A percentile compares a stretch with the other conserved stretches of the same genome.
Conservation (phyloP, 2,113 vertebrate genomes). For the Regulus satrapa region DNA sequence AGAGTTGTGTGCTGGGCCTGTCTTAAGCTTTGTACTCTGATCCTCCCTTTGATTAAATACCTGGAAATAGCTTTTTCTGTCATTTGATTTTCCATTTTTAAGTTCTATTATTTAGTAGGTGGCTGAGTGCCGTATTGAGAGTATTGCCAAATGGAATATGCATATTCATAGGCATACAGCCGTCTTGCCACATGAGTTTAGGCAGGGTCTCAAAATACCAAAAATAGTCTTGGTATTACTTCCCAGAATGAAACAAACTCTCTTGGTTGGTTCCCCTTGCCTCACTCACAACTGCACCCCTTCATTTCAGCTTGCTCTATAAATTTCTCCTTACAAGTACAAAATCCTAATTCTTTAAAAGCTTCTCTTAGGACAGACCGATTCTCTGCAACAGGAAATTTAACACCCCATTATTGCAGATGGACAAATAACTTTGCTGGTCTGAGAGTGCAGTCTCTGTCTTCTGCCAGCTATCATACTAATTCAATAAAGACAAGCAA, state of each 20-base stretch:
- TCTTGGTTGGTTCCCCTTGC: conserved; percentile 40
- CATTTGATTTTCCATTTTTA: conserved; percentile 70
- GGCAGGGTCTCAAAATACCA: conserved; percentile 71
- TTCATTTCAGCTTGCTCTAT: conserved; percentile 14
- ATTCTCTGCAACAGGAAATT: neutral
- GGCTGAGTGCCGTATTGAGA: conserved; percentile 51
- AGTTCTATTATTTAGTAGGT: conserved; percentile 68
- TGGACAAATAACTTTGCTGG: neutral
- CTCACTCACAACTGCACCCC: neutral
- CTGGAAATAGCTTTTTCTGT: conserved; percentile 65
- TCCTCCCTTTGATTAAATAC: conserved; percentile 62
- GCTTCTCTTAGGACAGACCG: neutral
- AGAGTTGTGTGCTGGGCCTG: conserved; percentile 34
- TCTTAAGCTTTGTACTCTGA: conserved; percentile 35
- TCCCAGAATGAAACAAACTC: conserved; percentile 62
- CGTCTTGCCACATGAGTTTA: conserved; percentile 67
- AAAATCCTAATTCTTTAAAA: neutral
- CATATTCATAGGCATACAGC: conserved; percentile 65
- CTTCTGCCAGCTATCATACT: neutral
- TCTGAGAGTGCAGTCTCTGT: neutral
- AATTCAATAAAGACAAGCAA: neutral
- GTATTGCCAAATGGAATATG: conserved; percentile 64
- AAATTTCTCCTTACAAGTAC: conserved; percentile 31
- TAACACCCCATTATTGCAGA: neutral
- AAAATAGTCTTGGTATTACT: conserved; percentile 66